Evolutionary conservation across 2,888 invertebrate species (phyloP).

Genomic region (Athrips mouffetella): DNA sequence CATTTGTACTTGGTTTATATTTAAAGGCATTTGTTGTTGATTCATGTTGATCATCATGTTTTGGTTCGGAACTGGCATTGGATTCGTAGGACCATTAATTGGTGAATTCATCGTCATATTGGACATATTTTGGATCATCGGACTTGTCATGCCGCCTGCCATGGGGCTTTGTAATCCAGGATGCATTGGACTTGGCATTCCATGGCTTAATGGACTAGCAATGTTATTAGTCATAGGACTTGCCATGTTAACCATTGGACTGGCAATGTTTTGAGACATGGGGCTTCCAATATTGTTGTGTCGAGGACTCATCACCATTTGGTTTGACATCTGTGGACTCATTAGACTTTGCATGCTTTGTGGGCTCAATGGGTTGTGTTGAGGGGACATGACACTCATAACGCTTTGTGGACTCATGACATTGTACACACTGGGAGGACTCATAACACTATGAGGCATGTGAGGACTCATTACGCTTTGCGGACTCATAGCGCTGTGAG

Average conservation of each 20-base stretch:
- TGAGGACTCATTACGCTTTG: constrained; percentile 69
- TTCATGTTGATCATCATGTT: constrained; percentile 43
- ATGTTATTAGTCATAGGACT: constrained; percentile 55
- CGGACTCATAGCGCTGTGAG: constrained; percentile 70
- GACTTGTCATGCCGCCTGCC: constrained; percentile 62
- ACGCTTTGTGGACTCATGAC: constrained; percentile 73
- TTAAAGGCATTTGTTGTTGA: constrained; percentile 39
- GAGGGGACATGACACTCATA: constrained; percentile 73
- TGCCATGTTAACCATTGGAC: constrained; percentile 58
- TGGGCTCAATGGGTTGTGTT: constrained; percentile 70
- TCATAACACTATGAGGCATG: constrained; percentile 62
- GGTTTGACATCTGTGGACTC: constrained; percentile 68
- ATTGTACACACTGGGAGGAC: constrained; percentile 64
- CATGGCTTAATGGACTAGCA: constrained; percentile 64
- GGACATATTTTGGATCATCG: constrained; percentile 66
- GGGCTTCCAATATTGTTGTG: constrained; percentile 63
- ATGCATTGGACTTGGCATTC: constrained; percentile 69
- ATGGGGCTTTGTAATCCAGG: constrained; percentile 66
- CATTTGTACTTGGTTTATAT: constrained; percentile 26
- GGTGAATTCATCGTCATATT: constrained; percentile 61
- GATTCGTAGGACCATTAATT: constrained; percentile 30
- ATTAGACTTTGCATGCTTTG: constrained; percentile 68
- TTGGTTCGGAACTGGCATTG: constrained; percentile 21
- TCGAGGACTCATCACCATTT: constrained; percentile 69
- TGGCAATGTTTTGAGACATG: constrained; percentile 60